Evolutionary conservation across 2,113 vertebrate genomes (phyloP).

Genomic region (Channa argus): DNA sequence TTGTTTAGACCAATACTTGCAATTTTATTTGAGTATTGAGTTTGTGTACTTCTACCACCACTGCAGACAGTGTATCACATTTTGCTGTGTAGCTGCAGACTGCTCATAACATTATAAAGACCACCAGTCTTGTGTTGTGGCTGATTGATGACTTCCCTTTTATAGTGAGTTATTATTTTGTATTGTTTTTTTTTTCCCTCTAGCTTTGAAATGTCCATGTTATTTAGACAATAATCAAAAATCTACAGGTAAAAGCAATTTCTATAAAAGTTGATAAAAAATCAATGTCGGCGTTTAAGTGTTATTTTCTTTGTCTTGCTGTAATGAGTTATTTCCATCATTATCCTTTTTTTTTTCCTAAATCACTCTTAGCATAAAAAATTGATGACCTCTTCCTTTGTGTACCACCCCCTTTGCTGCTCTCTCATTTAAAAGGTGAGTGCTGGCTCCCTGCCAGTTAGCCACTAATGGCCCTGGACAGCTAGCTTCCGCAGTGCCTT

Average conservation of each 20-base stretch:
- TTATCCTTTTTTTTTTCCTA: slow-evolving; percentile 28
- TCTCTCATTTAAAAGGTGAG: slow-evolving; percentile 62
- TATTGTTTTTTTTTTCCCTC: too few species aligned
- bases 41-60: too few species aligned
- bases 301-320: slow-evolving; percentile 39
- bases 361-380: slow-evolving; percentile 56
- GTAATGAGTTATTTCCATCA: slow-evolving; percentile 35
- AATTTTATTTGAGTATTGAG: too few species aligned
- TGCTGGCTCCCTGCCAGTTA: slow-evolving; percentile 60
- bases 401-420: slow-evolving; percentile 34
- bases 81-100: too few species aligned
- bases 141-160: too few species aligned
- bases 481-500: slow-evolving; percentile 55
- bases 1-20: too few species aligned
- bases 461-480: slow-evolving; percentile 73
- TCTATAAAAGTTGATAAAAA: slow-evolving; percentile 60
- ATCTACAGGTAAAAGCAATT: slow-evolving; percentile 54
- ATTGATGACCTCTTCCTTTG: slow-evolving; percentile 63
- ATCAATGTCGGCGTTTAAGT: slow-evolving; percentile 43
- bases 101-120: too few species aligned
- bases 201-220: too few species aligned
- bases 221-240: slow-evolving; percentile 24
- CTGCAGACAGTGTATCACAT: too few species aligned
- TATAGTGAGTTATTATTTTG: too few species aligned
- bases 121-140: too few species aligned